These are phyloP conservation scores for Rhadina sibilatrix DNA, from an alignment of 2,113 vertebrate species.

Conservation along the genomic window DNA sequence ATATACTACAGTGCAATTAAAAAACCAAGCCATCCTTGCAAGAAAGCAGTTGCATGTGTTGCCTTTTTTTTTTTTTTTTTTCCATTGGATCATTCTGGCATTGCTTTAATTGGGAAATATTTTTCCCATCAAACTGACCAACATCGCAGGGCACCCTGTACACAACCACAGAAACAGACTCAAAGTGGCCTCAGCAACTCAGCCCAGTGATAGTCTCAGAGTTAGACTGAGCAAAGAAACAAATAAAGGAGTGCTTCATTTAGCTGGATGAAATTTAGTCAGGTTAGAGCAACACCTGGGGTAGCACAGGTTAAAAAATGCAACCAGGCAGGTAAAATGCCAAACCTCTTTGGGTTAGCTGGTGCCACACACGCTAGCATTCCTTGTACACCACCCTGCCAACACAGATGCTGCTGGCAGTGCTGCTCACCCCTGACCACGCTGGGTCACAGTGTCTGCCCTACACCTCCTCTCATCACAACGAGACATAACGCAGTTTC, in stretches of 20 bases:
- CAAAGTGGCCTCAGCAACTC: background rate
- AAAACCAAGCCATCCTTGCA: background rate
- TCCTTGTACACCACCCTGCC: constrained; percentile 21
- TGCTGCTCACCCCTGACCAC: constrained; percentile 85
- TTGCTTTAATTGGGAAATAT: background rate
- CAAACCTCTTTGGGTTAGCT: constrained; percentile 52
- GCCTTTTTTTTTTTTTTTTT: background rate
- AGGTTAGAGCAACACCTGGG: constrained; percentile 54
- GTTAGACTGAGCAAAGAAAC: background rate
- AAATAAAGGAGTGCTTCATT: background rate
- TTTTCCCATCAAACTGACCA: background rate
- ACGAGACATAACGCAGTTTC: constrained; percentile 81
- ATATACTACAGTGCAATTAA: background rate
- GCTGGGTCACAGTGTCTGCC: constrained; percentile 84
- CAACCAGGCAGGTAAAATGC: background rate
- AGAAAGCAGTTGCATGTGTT: background rate
- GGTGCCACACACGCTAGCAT: constrained; percentile 69
- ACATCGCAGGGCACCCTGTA: background rate
- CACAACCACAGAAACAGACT: background rate
- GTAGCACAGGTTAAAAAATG: constrained; percentile 44
- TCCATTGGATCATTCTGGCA: background rate
- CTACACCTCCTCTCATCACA: constrained; percentile 86
- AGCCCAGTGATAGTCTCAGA: background rate
- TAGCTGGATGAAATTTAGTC: constrained; percentile 22
- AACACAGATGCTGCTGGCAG: constrained; percentile 22